phyloP scores from a whole-genome alignment of 2,113 vertebrate genomes.

The Rissa tridactyla region DNA sequence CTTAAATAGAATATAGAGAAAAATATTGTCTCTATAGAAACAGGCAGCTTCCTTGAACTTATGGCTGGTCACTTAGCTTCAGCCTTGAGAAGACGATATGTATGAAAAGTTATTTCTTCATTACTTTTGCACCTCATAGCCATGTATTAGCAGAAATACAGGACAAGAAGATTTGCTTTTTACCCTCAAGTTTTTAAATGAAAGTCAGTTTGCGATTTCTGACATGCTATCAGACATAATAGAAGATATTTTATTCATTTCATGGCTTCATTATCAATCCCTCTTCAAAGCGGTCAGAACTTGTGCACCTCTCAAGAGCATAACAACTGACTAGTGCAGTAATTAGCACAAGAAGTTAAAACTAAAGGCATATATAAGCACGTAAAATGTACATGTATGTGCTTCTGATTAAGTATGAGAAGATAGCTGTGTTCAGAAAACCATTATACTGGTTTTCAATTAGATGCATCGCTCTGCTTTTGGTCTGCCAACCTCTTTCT shows the following conservation, averaged over 20 bases:
- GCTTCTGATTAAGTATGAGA: not conserved
- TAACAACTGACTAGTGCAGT: not conserved
- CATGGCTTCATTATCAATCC: conserved; percentile 19
- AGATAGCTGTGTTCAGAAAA: not conserved
- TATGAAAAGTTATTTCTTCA: not conserved
- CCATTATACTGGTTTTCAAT: not conserved
- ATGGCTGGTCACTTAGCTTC: not conserved
- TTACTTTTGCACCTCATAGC: not conserved
- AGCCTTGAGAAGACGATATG: not conserved
- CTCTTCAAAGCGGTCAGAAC: not conserved
- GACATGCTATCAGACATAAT: not conserved
- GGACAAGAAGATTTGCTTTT: not conserved
- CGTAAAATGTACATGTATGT: not conserved
- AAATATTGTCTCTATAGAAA: conserved; percentile 32
- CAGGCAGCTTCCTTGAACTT: not conserved
- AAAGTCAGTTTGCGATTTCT: not conserved
- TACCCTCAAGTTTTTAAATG: not conserved
- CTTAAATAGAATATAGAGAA: not conserved
- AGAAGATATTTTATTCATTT: conserved; percentile 58
- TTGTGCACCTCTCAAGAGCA: not conserved
- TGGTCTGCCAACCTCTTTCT: not conserved
- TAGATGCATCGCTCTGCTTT: not conserved
- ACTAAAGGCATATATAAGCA: not conserved
- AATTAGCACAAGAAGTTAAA: not conserved
- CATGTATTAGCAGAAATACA: not conserved